Evolutionary conservation across 2,888 invertebrate species (phyloP), one percentile per base, ranked within the genome.

Genomic region (Apomyelois bistriatella): DNA sequence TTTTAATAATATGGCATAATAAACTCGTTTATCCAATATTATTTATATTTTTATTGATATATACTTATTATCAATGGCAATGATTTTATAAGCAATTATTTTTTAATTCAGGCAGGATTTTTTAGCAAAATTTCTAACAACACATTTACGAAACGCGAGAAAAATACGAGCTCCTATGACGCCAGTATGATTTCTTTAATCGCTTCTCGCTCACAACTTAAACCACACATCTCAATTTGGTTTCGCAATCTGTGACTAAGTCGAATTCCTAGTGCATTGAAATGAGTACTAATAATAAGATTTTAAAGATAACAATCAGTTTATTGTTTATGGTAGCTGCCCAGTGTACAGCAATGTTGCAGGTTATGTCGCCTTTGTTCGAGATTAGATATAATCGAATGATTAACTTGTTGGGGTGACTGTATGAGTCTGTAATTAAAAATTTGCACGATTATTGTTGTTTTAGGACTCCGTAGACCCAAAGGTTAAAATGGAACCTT

Each of bases 161-260:
- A n/a, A n/a, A n/a, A n/a, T n/a, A n/a, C n/a, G n/a, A n/a, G n/a
- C n/a, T n/a, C n/a, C n/a, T n/a, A n/a, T n/a, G n/a, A n/a, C n/a
- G n/a, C n/a, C n/a, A n/a, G n/a, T n/a, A n/a, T n/a, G n/a, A n/a
- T n/a, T n/a, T n/a, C n/a, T n/a, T n/a, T n/a, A n/a, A n/a, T n/a
- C 55, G 58, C 58, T 46, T 5, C n/a, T 37, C 36, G 10, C 47
- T 49, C 6, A 16, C 17, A 12, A 15, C 16, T 60, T 57, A 22
- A 3, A 41, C 58, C 56, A 49, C 37, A 35, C 1, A 43, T 56
- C 53, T 49, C 32, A 59, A 60, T 59, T 53, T 55, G 41, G 38
- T 67, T 64, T 56, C 63, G 60, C 60, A 70, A 66, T 48, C 53
- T 58, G 55, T 71, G 68, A 66, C 67, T 68, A 65, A 70, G 59